A percentile compares a stretch with the other conserved stretches of the same genome.
phyloP scores from a whole-genome alignment of 2,888 invertebrate species.

The Oscheius sp. region DNA sequence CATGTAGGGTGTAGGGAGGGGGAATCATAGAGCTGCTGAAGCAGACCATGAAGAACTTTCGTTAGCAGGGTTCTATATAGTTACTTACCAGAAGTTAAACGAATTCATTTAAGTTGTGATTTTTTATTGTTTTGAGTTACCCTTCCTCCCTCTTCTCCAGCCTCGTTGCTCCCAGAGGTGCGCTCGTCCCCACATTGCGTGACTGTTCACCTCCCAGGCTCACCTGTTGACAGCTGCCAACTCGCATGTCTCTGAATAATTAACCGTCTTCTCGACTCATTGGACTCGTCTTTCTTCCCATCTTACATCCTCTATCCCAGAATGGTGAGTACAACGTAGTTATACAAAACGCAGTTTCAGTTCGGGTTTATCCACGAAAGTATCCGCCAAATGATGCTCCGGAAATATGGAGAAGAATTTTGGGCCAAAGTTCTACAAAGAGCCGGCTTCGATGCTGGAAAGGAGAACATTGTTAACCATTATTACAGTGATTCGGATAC shows the following conservation, averaged over 20 bases:
- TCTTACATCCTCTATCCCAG: background rate
- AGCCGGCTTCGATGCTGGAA: constrained; percentile 71
- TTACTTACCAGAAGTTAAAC: too few species aligned
- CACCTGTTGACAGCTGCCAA: constrained; percentile 1
- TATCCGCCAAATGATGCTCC: constrained; percentile 65
- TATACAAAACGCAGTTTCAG: constrained; percentile 42
- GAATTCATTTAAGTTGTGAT: background rate
- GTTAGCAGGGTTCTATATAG: too few species aligned
- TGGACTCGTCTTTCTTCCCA: background rate
- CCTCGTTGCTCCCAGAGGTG: background rate
- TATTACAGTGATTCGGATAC: constrained; percentile 72
- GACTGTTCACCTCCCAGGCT: background rate
- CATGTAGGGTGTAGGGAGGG: too few species aligned
- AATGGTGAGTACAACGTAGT: constrained; percentile 19
- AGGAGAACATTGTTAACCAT: constrained; percentile 72
- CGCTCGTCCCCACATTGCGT: constrained; percentile 1
- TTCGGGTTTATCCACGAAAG: constrained; percentile 73
- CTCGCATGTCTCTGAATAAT: constrained; percentile 23
- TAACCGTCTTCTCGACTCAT: background rate
- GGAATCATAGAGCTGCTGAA: too few species aligned
- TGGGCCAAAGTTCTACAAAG: constrained; percentile 65
- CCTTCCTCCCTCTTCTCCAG: background rate
- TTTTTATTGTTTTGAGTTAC: background rate
- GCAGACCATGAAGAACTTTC: too few species aligned
- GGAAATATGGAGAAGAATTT: constrained; percentile 70